These are phyloP conservation scores for Eupithecia subumbrata DNA, from an alignment of 2,888 invertebrate species.

Conservation along the genomic window DNA sequence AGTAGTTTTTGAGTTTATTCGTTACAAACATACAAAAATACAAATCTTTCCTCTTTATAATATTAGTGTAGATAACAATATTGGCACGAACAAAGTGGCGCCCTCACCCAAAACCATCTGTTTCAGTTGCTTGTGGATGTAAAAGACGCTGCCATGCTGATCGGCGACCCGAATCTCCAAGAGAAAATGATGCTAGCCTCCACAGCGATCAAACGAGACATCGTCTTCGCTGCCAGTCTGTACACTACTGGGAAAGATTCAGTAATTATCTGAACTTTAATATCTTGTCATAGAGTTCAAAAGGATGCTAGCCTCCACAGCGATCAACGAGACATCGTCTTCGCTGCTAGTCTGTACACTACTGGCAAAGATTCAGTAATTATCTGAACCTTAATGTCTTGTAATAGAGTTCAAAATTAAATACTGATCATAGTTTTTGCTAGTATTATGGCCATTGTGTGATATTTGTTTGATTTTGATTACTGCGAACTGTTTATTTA, in stretches of 20 bases:
- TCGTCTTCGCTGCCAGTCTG: constrained; percentile 98
- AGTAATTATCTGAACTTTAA: constrained; percentile 46
- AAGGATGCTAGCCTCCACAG: constrained; percentile 83
- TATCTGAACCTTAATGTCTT: constrained; percentile 37
- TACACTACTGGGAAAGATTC: constrained; percentile 87
- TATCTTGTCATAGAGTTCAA: background rate
- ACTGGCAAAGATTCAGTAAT: constrained; percentile 68
- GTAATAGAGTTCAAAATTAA: background rate
- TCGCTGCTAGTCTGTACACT: constrained; percentile 98
- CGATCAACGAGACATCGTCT: constrained; percentile 98
- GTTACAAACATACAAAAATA: too few species aligned
- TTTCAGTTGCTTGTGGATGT: constrained; percentile 87
- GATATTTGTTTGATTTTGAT: background rate
- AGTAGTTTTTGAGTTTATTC: too few species aligned
- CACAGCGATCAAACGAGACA: constrained; percentile 96
- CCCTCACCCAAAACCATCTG: background rate
- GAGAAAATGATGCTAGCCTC: constrained; percentile 98
- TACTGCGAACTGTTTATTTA: background rate
- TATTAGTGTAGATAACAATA: too few species aligned
- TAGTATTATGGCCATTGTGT: background rate
- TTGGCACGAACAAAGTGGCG: background rate
- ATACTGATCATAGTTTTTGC: background rate
- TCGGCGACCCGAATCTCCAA: constrained; percentile 95
- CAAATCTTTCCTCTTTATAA: too few species aligned
- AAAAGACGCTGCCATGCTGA: constrained; percentile 95